A percentile compares a stretch with the other conserved stretches of the same genome.
Conservation (phyloP, 2,888 invertebrate genomes). For the Zygaena filipendulae region DNA sequence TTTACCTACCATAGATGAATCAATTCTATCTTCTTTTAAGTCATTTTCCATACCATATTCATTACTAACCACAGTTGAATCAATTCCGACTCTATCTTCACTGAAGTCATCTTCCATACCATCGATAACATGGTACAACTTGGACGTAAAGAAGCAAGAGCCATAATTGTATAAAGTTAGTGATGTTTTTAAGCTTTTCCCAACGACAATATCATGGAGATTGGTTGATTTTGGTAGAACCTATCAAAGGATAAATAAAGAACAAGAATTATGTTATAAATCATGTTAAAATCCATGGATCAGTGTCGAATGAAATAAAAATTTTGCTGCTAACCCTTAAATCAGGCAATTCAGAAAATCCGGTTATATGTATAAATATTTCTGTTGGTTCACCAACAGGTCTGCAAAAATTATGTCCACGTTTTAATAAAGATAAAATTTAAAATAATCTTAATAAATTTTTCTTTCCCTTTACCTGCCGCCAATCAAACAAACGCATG, state of each 20-base stretch:
- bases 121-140: slow-evolving; percentile 33
- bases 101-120: slow-evolving; percentile 49
- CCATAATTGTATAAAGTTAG: slow-evolving; percentile 47
- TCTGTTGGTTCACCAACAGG: slow-evolving; percentile 52
- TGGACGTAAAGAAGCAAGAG: slow-evolving; percentile 47
- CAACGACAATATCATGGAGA: slow-evolving; percentile 45
- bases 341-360: slow-evolving; percentile 53
- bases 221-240: slow-evolving; percentile 44
- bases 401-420: slow-evolving; percentile 33
- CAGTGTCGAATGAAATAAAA: background rate
- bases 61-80: slow-evolving; percentile 40
- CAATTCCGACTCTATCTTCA: slow-evolving; percentile 41
- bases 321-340: slow-evolving; percentile 30
- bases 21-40: no score
- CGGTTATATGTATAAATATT: slow-evolving; percentile 40
- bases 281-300: background rate
- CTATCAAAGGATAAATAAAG: slow-evolving; percentile 27
- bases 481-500: slow-evolving; percentile 46
- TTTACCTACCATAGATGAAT: no score
- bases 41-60: no score
- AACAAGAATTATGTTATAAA: slow-evolving; percentile 1
- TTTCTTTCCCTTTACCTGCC: slow-evolving; percentile 41
- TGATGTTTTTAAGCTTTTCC: slow-evolving; percentile 26
- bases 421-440: background rate
- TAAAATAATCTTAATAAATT: no score